Evolutionary conservation across 2,113 vertebrate genomes (phyloP).

Genomic region (Odontophorus gujanensis): DNA sequence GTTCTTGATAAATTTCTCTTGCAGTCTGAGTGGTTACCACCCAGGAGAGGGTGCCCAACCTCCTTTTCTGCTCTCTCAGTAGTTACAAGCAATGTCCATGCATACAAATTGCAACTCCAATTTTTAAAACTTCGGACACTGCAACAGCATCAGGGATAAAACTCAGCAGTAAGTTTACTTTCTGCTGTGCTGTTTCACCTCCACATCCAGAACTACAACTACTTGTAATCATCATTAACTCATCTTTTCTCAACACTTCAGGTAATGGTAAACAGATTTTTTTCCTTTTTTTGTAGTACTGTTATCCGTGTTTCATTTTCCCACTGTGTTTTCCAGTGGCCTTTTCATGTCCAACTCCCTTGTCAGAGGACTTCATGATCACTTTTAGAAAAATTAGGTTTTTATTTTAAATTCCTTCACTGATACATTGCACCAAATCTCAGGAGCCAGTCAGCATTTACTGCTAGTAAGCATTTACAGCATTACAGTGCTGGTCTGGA

Average conservation of each 20-base stretch:
- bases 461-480: not conserved
- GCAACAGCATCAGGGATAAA: not conserved
- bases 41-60: not conserved
- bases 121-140: not conserved
- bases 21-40: not conserved
- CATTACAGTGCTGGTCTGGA: not conserved
- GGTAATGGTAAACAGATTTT: not conserved
- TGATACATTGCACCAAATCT: not conserved
- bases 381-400: not conserved
- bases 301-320: not conserved
- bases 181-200: rapidly evolving
- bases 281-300: not conserved
- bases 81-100: not conserved
- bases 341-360: not conserved
- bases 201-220: not conserved
- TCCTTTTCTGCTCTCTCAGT: slow-evolving; percentile 7
- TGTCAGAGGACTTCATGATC: not conserved
- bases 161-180: not conserved
- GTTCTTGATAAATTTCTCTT: not conserved
- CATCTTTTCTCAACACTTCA: not conserved
- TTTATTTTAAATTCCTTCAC: not conserved
- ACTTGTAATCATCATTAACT: not conserved
- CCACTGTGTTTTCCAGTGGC: not conserved
- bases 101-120: not conserved
- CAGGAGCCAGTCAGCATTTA: not conserved